phyloP scores from a whole-genome alignment of 2,888 invertebrate species.

The Nomada flava region DNA sequence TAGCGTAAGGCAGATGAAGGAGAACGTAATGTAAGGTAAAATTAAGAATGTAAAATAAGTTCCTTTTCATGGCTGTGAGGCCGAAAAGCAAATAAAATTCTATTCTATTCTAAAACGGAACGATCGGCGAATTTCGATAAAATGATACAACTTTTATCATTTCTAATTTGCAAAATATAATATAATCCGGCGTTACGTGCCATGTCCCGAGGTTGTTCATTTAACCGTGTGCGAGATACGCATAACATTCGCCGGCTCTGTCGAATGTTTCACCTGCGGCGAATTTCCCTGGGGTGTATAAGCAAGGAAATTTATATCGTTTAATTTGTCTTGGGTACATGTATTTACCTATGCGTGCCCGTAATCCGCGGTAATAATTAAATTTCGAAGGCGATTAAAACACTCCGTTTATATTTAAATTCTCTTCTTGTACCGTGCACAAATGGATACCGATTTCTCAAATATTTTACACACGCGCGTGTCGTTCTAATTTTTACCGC shows the following conservation, averaged over 20 bases:
- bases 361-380: conserved; percentile 2
- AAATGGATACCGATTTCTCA: neutral
- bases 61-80: too few relatives aligned
- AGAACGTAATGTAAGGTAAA: too few relatives aligned
- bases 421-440: neutral
- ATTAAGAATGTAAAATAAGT: too few relatives aligned
- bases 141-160: too few relatives aligned
- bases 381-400: conserved; percentile 13
- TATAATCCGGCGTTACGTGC: too few relatives aligned
- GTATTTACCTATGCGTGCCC: neutral
- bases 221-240: neutral
- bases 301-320: neutral
- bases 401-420: conserved; percentile 9
- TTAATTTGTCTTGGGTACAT: conserved; percentile 6
- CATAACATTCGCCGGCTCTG: conserved; percentile 2
- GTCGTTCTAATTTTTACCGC: neutral
- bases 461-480: neutral
- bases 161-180: too few relatives aligned
- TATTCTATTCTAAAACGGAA: too few relatives aligned
- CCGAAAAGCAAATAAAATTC: too few relatives aligned
- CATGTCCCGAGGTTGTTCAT: neutral
- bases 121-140: too few relatives aligned
- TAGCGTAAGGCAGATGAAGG: too few relatives aligned
- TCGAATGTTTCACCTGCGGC: conserved; percentile 3
- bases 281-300: conserved; percentile 5